These are phyloP conservation scores for Leptinotarsa peninsularis DNA, from an alignment of 2,888 invertebrate genomes.

Conservation along the genomic window DNA sequence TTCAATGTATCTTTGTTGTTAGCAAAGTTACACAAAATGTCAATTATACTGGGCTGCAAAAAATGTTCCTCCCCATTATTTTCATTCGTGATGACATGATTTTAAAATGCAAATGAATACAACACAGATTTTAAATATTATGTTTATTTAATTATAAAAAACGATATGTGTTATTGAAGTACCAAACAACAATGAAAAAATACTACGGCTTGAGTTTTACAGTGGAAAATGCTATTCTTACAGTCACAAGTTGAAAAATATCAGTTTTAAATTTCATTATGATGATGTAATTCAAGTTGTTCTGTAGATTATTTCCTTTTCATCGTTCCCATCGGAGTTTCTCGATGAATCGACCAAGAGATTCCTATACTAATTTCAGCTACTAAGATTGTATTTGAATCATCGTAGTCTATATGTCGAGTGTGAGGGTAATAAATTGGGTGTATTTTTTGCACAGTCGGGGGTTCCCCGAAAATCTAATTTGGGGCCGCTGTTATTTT, in stretches of 20 bases:
- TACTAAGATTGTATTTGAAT: no score
- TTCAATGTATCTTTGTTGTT: no score
- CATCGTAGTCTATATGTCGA: no score
- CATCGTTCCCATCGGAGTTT: slow-evolving; percentile 26
- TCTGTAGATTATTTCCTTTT: slow-evolving; percentile 10
- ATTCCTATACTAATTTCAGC: not conserved
- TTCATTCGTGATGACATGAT: no score
- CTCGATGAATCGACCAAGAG: slow-evolving; percentile 11
- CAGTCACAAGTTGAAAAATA: not conserved
- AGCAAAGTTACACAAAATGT: no score
- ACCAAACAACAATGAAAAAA: not conserved
- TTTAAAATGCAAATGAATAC: no score
- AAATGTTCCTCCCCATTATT: no score
- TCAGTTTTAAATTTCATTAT: not conserved
- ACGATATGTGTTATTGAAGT: not conserved
- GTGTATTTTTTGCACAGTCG: no score
- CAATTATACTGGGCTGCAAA: no score
- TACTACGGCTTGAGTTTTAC: not conserved
- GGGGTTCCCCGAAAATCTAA: no score
- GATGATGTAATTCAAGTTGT: not conserved
- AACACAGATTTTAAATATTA: not conserved
- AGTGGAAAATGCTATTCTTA: not conserved
- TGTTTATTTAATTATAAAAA: not conserved
- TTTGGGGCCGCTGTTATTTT: no score
- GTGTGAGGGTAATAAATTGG: no score